These are phyloP conservation scores for Caretta caretta DNA, from an alignment of 2,113 vertebrate species.

Conservation along the genomic window DNA sequence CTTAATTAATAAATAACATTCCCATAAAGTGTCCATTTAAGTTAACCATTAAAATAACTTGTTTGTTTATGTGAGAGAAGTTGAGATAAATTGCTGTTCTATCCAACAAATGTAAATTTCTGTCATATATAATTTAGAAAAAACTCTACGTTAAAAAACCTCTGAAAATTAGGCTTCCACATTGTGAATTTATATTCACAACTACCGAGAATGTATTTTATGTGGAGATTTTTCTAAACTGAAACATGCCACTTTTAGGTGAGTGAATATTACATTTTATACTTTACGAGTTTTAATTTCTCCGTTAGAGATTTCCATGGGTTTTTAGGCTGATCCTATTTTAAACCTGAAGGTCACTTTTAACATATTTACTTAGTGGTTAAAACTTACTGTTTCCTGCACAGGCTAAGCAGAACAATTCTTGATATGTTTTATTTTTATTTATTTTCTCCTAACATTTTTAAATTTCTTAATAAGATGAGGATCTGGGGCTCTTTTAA, in stretches of 20 bases:
- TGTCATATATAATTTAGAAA: neutral
- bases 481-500: slow-evolving; percentile 47
- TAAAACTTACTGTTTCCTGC: neutral
- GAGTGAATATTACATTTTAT: neutral
- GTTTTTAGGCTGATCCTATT: neutral
- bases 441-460: neutral
- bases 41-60: slow-evolving; percentile 51
- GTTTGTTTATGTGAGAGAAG: slow-evolving; percentile 12
- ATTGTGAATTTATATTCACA: neutral
- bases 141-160: neutral
- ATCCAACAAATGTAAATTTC: neutral
- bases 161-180: neutral
- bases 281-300: neutral
- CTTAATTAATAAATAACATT: slow-evolving; percentile 68
- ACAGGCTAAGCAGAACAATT: neutral
- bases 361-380: neutral
- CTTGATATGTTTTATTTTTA: neutral
- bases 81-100: neutral
- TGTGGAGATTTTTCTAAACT: neutral
- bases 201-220: neutral
- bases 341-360: neutral
- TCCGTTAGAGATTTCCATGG: neutral
- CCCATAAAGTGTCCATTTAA: slow-evolving; percentile 63
- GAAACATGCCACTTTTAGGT: neutral
- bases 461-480: slow-evolving; percentile 25